Evolutionary conservation across 2,113 vertebrate genomes (phyloP), one percentile per base, ranked within the genome.

Genomic region (Indicator indicator): DNA sequence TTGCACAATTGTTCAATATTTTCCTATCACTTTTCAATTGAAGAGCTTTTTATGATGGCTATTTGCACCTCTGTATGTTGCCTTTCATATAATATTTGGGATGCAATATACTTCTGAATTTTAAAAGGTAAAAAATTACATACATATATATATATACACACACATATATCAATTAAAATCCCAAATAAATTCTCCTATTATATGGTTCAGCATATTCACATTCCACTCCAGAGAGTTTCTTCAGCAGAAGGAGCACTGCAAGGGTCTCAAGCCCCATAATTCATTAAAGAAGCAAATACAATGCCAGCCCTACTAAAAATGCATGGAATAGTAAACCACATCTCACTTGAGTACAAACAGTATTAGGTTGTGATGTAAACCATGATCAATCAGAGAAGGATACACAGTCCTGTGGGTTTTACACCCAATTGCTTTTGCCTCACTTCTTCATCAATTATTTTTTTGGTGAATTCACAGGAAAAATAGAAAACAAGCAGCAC

Each of bases 71-170:
- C 2, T 11, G 77, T 6, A 16, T 40, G 27, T 82, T 67, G 55
- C 54, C 44, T 78, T 91, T 71, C 36, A 62, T 69, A 38, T n/a
- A 46, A 16, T 27, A 3, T 59, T 80, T 82, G 52, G 21, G 20
- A 65, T 73, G 64, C 71, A 89, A 87, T 83, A 64, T 54, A 63
- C 16, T 54, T 91, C 70, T 46, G 40, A 90, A 80, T 93, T 84
- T 90, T 89, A 93, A 89, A 94, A 93, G 73, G 27, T 17, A 90
- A 90, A 56, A 94, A 32, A 75, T 23, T 88, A 81, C 19, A 14
- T 44, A 16, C 12, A 44, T 44, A 50, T 4, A 50, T 20, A 50
- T 50, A 48, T 48, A 48, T 19, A 50, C 21, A 50, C 21, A 20
- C 13, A 42, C 42, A 48, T 48, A 48, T 48, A 16, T 56, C 85